Evolutionary conservation across 1,140 invertebrate genomes (phyloP), one percentile per base, ranked within the genome.

Genomic region (Muscidifurax raptorellus): DNA sequence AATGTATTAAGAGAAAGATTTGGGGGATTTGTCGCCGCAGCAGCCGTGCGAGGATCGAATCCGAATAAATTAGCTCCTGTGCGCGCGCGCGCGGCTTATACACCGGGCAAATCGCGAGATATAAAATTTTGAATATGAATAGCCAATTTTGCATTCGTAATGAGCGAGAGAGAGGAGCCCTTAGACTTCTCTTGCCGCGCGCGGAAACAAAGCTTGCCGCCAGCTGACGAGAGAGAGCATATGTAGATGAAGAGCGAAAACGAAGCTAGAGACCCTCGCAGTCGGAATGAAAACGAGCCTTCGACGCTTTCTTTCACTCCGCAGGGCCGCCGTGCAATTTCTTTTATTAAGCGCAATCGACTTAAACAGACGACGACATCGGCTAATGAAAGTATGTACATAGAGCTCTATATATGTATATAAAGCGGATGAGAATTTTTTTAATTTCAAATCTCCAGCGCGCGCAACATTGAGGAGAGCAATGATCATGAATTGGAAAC

Each of bases 111-210:
- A 81, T 77, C 84, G 84, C 64, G 94, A 94, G 95, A 96, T 96
- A 96, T 96, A 96, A 96, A 96, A 96, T 96, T 96, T 96, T 96
- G 95, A 96, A 96, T 96, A 96, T 96, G 96, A 96, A 96, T 96
- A 95, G 95, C 94, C 95, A 95, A 95, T 96, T 96, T 96, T 96
- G 95, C 95, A 96, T 96, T 94, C 94, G 94, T 96, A 96, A 96
- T 96, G 95, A 96, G 95, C n/a, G 18, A n/a, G n/a, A n/a, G n/a
- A n/a, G 44, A 47, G 44, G 12, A n/a, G 52, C 32, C n/a, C 67
- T 80, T 91, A 27, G 36, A 40, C 36, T 40, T 40, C 36, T 40
- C 36, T 40, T 40, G 36, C 36, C n/a, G 92, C 93, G 92, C 91
- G 36, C 89, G 91, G 93, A 95, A 94, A 95, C 94, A 94, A 95